A percentile compares a stretch with the other conserved stretches of the same genome.
phyloP scores from a whole-genome alignment of 2,888 invertebrate genomes.

The Steinernema hermaphroditum region DNA sequence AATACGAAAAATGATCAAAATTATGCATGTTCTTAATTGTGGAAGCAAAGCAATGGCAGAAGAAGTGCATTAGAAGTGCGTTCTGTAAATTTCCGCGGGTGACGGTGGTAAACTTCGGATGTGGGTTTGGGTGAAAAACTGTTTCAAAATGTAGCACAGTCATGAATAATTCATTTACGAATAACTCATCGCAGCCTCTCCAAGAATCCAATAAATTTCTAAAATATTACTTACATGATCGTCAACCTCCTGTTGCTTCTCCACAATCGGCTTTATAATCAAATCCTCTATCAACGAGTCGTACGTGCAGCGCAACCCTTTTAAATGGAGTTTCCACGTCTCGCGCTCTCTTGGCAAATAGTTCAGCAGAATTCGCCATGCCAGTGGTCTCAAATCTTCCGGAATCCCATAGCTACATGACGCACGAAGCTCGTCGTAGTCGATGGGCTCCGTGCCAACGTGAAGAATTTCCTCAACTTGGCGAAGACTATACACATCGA shows the following conservation, averaged over 20 bases:
- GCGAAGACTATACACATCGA: not conserved
- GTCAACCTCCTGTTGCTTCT: conserved; percentile 28
- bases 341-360: conserved; percentile 57
- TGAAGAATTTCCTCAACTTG: conserved; percentile 16
- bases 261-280: conserved; percentile 46
- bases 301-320: conserved; percentile 53
- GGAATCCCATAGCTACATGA: conserved; percentile 59
- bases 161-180: too few relatives aligned
- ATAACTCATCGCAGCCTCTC: too few relatives aligned
- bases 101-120: too few relatives aligned
- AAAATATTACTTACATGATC: conserved; percentile 53
- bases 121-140: too few relatives aligned
- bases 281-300: conserved; percentile 55
- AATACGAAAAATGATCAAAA: too few relatives aligned
- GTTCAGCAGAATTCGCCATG: conserved; percentile 63
- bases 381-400: conserved; percentile 57
- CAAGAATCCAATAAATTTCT: too few relatives aligned
- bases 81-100: too few relatives aligned
- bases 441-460: conserved; percentile 44
- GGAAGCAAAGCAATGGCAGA: too few relatives aligned
- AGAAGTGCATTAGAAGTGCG: too few relatives aligned
- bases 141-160: too few relatives aligned
- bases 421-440: conserved; percentile 47
- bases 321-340: conserved; percentile 49
- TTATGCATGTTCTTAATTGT: too few relatives aligned